A percentile compares a stretch with the other conserved stretches of the same genome.
phyloP scores from a whole-genome alignment of 2,113 vertebrate genomes.

The Tenrec ecaudatus region DNA sequence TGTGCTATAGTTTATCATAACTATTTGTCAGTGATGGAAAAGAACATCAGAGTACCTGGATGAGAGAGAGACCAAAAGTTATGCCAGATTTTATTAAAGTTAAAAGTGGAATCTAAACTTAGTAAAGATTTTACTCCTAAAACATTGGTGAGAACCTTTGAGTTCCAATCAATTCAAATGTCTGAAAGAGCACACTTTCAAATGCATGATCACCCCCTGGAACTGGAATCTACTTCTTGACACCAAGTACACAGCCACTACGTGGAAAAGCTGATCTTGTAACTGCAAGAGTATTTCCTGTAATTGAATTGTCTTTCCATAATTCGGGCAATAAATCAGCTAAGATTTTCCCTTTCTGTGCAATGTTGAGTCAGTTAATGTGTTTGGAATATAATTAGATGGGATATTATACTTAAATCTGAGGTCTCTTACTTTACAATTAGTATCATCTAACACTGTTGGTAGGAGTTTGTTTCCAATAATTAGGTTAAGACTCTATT shows the following conservation, averaged over 20 bases:
- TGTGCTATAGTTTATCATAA: background rate
- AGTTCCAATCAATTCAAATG: constrained; percentile 24
- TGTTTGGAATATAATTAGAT: constrained; percentile 80
- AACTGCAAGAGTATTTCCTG: constrained; percentile 53
- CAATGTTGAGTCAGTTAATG: constrained; percentile 41
- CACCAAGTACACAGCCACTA: constrained; percentile 72
- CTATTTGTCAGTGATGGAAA: background rate
- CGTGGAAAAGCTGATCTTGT: constrained; percentile 16
- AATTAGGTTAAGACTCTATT: constrained; percentile 81
- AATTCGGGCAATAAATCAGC: constrained; percentile 76
- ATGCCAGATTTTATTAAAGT: constrained; percentile 5
- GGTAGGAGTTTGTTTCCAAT: constrained; percentile 70
- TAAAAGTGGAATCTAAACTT: background rate
- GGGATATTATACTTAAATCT: constrained; percentile 74
- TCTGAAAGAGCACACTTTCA: background rate
- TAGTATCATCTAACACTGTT: constrained; percentile 76
- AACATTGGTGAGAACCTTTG: background rate
- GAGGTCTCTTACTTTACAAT: constrained; percentile 78
- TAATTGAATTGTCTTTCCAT: constrained; percentile 67
- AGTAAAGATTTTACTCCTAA: background rate
- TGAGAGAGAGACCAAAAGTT: background rate
- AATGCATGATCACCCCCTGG: background rate
- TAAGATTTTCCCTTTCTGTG: constrained; percentile 72
- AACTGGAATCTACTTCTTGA: constrained; percentile 59
- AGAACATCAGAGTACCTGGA: background rate